Evolutionary conservation across 2,888 invertebrate species (phyloP), one percentile per base, ranked within the genome.

Genomic region (Hyppa rectilinea): DNA sequence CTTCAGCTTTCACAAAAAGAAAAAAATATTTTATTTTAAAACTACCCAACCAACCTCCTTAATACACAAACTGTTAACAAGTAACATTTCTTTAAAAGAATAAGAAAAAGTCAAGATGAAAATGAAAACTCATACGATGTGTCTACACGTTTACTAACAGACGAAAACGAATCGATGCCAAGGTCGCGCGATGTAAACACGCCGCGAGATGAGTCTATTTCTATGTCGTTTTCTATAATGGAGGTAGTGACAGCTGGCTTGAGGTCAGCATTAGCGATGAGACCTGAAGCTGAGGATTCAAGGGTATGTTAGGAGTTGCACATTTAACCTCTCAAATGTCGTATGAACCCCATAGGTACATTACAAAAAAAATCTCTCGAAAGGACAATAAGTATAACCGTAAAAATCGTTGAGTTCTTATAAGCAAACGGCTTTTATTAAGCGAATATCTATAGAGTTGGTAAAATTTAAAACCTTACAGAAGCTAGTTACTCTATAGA

Each of bases 161-260:
- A 87, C 86, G 79, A 87, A 88, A 85, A 81, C 79, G 88, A 86
- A 89, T 87, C 83, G 83, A 86, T 90, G 91, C 89, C 92, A 92
- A 91, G 92, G 92, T 87, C 89, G 71, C 64, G 36, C 71, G 79
- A 77, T 75, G 81, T 84, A 85, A 84, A 84, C 84, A 84, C 63
- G 63, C 52, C 38, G 38, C 82, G 52, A 73, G 76, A 84, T 69
- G 80, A 80, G 80, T 77, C 80, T 85, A 84, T 87, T 86, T 85
- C 83, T 82, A 72, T 73, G 75, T 71, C 68, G 80, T 69, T 77
- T 79, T 79, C 71, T 74, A 62, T 67, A 63, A 45, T 38, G 17
- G 26, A 53, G 56, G 45, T 58, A 49, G 38, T 59, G 68, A 78
- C 70, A 82, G 74, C 68, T 72, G 60, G 69, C 73, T 52, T 67